Conservation (phyloP, 2,797 vertebrate species). For the Centropyge bicolor region DNA sequence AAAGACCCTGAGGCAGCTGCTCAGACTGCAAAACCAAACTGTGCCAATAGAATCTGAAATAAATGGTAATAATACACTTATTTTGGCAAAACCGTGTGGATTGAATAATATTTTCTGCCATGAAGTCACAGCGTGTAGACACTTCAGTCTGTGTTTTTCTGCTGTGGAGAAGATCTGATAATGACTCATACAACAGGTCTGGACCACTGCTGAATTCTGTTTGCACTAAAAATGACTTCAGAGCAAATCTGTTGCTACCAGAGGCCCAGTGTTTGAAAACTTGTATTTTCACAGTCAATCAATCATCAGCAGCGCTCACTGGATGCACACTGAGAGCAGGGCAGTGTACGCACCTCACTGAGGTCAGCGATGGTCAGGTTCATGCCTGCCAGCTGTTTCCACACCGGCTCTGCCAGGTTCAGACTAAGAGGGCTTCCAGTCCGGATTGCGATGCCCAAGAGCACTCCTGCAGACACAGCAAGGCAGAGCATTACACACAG, state of each 20-base stretch:
- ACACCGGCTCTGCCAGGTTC: conserved; percentile 97
- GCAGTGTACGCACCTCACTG: conserved; percentile 90
- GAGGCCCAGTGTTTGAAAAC: neutral
- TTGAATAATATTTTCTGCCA: too few species aligned
- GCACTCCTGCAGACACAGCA: conserved; percentile 88
- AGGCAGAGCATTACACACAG: conserved; percentile 38
- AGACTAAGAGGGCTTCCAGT: conserved; percentile 98
- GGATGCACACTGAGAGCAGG: neutral
- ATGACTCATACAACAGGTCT: neutral
- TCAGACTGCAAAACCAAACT: neutral
- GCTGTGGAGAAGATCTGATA: neutral
- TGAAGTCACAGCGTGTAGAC: too few species aligned
- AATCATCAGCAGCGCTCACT: neutral
- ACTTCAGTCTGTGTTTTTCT: neutral
- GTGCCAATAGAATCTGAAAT: neutral
- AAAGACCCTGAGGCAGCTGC: neutral
- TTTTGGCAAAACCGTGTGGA: too few species aligned
- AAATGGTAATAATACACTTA: neutral
- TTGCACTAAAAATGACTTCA: neutral
- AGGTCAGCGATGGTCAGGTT: conserved; percentile 99
- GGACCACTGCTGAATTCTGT: neutral
- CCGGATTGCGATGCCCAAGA: conserved; percentile 96
- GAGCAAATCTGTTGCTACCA: too few species aligned
- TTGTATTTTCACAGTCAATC: neutral
- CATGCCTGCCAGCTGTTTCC: conserved; percentile 99